Conservation (phyloP, 1,140 invertebrate species). For the Lasioglossum baleicum region DNA sequence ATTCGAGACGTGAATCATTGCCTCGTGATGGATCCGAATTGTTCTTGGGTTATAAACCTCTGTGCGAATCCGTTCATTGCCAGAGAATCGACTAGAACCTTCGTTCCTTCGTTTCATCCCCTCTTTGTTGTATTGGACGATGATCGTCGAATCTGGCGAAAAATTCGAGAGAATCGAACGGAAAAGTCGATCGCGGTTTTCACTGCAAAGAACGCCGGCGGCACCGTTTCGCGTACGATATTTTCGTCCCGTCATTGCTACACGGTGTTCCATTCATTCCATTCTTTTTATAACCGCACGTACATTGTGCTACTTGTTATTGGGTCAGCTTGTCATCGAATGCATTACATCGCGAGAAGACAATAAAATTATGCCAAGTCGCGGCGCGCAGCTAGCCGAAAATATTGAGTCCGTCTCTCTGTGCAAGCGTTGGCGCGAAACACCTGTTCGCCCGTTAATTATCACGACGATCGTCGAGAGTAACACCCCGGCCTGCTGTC, state of each 20-base stretch:
- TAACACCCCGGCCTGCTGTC: neutral
- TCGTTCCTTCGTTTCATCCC: no score
- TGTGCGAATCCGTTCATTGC: no score
- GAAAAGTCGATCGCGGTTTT: neutral
- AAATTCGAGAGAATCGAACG: no score
- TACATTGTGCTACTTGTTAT: constrained; percentile 54
- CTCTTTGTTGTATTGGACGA: no score
- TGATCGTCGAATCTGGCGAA: no score
- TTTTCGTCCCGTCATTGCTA: constrained; percentile 31
- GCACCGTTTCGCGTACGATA: constrained; percentile 28
- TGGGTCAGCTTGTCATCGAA: constrained; percentile 55
- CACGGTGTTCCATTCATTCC: constrained; percentile 38
- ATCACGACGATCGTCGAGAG: neutral
- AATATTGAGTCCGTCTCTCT: constrained; percentile 45
- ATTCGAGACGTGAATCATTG: constrained; percentile 40
- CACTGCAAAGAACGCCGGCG: neutral
- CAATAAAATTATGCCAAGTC: constrained; percentile 59
- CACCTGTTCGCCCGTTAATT: constrained; percentile 32
- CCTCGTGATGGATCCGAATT: neutral
- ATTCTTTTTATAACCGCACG: constrained; percentile 33
- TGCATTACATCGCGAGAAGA: constrained; percentile 42
- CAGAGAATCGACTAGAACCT: no score
- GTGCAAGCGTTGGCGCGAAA: neutral
- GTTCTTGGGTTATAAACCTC: neutral
- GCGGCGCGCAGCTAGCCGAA: constrained; percentile 22